A percentile compares a stretch with the other conserved stretches of the same genome.
Evolutionary conservation across 1,140 invertebrate species (phyloP).

Genomic region (Drosophila mauritiana): DNA sequence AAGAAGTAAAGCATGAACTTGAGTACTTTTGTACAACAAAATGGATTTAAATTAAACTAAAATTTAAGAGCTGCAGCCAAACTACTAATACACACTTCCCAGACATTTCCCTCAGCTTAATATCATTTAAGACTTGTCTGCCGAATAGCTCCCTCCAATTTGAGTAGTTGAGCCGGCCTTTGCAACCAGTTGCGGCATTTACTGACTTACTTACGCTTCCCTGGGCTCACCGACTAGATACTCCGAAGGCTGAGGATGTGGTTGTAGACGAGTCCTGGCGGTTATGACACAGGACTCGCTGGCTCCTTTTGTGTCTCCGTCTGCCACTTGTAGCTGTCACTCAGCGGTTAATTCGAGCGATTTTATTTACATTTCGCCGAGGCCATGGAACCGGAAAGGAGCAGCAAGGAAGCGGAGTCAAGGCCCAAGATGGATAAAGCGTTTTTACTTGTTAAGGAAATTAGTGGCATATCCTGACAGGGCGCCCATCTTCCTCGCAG

Average conservation of each 20-base stretch:
- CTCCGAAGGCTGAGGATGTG: slow-evolving; percentile 9
- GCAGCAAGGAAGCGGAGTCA: slow-evolving; percentile 51
- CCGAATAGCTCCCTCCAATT: slow-evolving; percentile 1
- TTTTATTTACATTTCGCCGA: slow-evolving; percentile 75
- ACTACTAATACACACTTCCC: not conserved
- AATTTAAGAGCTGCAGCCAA: too few species aligned
- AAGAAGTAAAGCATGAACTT: too few species aligned
- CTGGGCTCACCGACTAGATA: slow-evolving; percentile 15
- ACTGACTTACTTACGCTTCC: slow-evolving; percentile 57
- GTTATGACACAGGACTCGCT: slow-evolving; percentile 51
- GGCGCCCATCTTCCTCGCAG: slow-evolving; percentile 56
- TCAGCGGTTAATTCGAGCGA: slow-evolving; percentile 79
- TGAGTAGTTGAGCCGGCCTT: slow-evolving; percentile 18
- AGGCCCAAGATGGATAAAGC: slow-evolving; percentile 57
- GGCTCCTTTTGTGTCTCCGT: slow-evolving; percentile 17
- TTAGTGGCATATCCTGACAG: slow-evolving; percentile 77
- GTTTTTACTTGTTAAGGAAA: slow-evolving; percentile 81
- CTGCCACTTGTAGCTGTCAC: slow-evolving; percentile 70
- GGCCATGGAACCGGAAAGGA: slow-evolving; percentile 57
- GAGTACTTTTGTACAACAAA: too few species aligned
- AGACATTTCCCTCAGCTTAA: not conserved
- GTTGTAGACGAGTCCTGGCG: slow-evolving; percentile 28
- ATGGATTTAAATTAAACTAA: too few species aligned
- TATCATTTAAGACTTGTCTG: slow-evolving; percentile 11
- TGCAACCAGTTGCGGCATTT: slow-evolving; percentile 63